Evolutionary conservation across 2,888 invertebrate species (phyloP).

Genomic region (Dynastes maya): DNA sequence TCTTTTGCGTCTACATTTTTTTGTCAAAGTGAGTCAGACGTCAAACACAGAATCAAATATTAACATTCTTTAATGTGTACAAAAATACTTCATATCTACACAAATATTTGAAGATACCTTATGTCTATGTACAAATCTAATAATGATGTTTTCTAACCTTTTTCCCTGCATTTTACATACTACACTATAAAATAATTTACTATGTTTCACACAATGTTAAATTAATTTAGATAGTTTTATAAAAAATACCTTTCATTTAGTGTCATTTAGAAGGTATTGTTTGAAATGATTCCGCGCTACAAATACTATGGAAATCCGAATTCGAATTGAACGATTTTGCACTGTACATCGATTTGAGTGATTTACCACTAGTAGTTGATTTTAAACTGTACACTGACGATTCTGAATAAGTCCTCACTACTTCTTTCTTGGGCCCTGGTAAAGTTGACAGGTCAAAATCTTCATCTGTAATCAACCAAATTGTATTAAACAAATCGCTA

Average conservation of each 20-base stretch:
- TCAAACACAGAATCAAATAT: background rate
- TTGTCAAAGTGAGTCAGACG: background rate
- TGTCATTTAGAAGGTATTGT: conserved; percentile 36
- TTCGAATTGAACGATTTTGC: conserved; percentile 50
- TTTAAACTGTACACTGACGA: conserved; percentile 54
- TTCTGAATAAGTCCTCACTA: conserved; percentile 49
- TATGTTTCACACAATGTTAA: background rate
- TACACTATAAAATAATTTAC: background rate
- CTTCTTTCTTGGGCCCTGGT: conserved; percentile 1
- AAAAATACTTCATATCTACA: no score
- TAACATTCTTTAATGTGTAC: no score
- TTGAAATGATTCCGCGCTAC: conserved; percentile 54
- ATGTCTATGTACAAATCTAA: no score
- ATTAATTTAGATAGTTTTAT: background rate
- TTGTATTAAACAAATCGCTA: background rate
- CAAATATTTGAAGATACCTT: no score
- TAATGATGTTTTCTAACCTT: no score
- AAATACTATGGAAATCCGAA: conserved; percentile 55
- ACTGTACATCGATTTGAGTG: conserved; percentile 55
- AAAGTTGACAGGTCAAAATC: conserved; percentile 23
- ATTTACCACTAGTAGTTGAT: conserved; percentile 54
- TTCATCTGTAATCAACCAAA: conserved; percentile 10
- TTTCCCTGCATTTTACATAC: background rate
- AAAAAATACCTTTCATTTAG: no score
- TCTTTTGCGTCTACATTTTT: no score